Evolutionary conservation across 2,113 vertebrate species (phyloP), one percentile per base, ranked within the genome.

Genomic region (Martes martes): DNA sequence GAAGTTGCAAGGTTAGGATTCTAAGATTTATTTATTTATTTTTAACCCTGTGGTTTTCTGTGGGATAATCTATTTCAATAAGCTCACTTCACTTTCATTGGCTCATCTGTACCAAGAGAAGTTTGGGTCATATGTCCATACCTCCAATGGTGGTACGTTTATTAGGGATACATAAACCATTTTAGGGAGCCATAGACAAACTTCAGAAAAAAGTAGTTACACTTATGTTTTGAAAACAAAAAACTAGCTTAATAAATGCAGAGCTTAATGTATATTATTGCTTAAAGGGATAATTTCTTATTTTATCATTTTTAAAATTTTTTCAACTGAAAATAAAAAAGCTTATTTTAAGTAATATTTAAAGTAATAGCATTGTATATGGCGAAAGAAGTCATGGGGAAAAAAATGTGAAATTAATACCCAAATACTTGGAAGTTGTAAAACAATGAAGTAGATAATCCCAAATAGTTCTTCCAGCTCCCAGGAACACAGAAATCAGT

Each of bases 381-480:
- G 19, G 13, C 0, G 7, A 86, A 65, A 24, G 6, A 78, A 78
- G 8, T 67, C 8, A 16, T 1, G 4, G 7, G 5, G 6, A 15
- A 42, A 47, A 10, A 47, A 76, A 31, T 31, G 0, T 45, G 5
- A 59, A 69, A 13, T 19, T n/a, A 13, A 6, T 21, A 5, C 0
- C 9, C 24, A 71, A 69, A 69, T 6, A 24, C 28, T 24, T 45
- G 7, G 47, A 86, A 67, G 50, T 11, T 47, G 11, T 39, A n/a
- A n/a, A 45, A 71, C 11, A 31, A 36, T 42, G 19, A 90, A 11
- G 8, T 76, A 1, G 96, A 87, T 96, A 93, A 98, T 87, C 65
- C 86, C 91, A 82, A 88, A 47, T n/a, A 78, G 1, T 86, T 88
- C 93, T 97, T 91, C 52, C 74, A 96, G 86, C 71, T 97, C 89